Percentiles rank a stretch among this genome's conserved stretches.
phyloP scores from a whole-genome alignment of 2,113 vertebrate genomes.

The Equus przewalskii region DNA sequence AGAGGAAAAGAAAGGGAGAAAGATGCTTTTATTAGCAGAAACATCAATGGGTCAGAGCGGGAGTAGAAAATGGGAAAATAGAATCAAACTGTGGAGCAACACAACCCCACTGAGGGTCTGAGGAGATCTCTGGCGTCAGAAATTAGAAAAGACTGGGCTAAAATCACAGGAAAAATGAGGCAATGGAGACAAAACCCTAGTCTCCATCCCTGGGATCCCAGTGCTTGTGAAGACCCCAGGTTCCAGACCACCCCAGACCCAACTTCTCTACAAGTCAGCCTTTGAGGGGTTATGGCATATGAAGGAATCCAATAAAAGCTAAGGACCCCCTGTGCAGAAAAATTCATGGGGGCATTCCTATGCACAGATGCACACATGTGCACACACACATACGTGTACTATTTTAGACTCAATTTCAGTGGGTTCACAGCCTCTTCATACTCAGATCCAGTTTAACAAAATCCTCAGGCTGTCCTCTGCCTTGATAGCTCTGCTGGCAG shows the following conservation, averaged over 20 bases:
- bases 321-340: neutral
- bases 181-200: neutral
- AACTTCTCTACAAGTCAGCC: neutral
- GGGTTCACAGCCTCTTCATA: neutral
- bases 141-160: neutral
- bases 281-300: neutral
- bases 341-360: neutral
- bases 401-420: neutral
- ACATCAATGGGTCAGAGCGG: neutral
- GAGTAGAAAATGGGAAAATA: neutral
- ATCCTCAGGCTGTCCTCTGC: neutral
- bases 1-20: slow-evolving; percentile 57
- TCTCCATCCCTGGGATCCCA: neutral
- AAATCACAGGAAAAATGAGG: neutral
- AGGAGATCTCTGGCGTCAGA: neutral
- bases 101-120: neutral
- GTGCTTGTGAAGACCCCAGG: neutral
- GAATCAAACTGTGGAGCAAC: neutral
- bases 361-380: neutral
- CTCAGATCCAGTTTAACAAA: slow-evolving; percentile 41
- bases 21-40: slow-evolving; percentile 62
- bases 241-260: neutral
- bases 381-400: accelerated
- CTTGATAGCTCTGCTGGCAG: neutral
- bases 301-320: slow-evolving; percentile 46